Evolutionary conservation across 1,140 invertebrate genomes (phyloP).

Genomic region (Augochlora pura): DNA sequence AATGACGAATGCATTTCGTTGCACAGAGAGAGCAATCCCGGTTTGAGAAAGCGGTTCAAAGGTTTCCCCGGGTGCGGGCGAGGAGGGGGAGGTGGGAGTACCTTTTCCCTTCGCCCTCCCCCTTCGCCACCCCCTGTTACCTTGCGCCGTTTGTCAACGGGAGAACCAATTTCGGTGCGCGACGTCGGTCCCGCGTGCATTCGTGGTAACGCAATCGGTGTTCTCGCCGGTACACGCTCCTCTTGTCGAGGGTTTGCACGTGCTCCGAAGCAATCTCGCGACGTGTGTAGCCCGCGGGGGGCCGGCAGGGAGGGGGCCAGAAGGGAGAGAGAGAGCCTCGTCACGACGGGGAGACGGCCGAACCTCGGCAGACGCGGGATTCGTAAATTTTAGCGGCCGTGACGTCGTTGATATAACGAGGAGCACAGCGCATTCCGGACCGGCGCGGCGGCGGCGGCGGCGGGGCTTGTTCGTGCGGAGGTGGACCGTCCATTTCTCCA

Average conservation of each 20-base stretch:
- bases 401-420: conserved; percentile 58
- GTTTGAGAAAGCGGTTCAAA: not conserved
- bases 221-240: conserved; percentile 9
- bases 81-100: too few relatives aligned
- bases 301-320: not conserved
- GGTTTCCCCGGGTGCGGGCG: not conserved
- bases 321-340: not conserved
- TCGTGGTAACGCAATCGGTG: conserved; percentile 35
- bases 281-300: conserved; percentile 11
- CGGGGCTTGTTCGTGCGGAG: conserved; percentile 61
- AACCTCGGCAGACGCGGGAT: conserved; percentile 18
- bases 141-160: conserved; percentile 31
- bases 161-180: conserved; percentile 28
- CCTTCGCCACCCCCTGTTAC: too few relatives aligned
- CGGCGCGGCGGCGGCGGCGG: too few relatives aligned
- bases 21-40: not conserved
- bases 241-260: conserved; percentile 26
- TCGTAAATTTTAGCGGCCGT: conserved; percentile 57
- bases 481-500: conserved; percentile 71
- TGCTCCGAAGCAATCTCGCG: conserved; percentile 49
- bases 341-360: too few relatives aligned
- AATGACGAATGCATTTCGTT: not conserved
- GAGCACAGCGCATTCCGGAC: conserved; percentile 49
- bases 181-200: conserved; percentile 20
- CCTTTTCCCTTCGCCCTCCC: not conserved